Percentiles rank a stretch among this genome's conserved stretches.
These are phyloP conservation scores for Lutjanus campechanus DNA, from an alignment of 2,797 vertebrate genomes.

Conservation along the genomic window DNA sequence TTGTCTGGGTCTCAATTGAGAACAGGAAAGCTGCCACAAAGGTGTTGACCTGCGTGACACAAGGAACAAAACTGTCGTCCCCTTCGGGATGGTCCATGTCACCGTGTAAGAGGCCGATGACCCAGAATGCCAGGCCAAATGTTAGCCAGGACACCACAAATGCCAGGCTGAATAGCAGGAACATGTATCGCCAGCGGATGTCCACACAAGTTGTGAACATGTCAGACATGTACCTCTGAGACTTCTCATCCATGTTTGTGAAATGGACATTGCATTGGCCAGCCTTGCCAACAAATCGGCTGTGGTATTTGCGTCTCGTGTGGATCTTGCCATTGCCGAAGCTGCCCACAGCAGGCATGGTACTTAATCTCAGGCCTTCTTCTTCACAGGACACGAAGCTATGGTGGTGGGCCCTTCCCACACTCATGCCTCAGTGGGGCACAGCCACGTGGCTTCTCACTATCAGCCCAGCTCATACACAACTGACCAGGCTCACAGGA, in stretches of 20 bases:
- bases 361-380: constrained; percentile 91
- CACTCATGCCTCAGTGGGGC: constrained; percentile 90
- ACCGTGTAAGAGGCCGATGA: constrained; percentile 92
- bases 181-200: constrained; percentile 97
- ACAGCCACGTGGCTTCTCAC: constrained; percentile 62
- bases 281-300: constrained; percentile 94
- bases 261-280: constrained; percentile 97
- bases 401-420: constrained; percentile 90
- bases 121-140: constrained; percentile 93
- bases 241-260: constrained; percentile 96
- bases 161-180: constrained; percentile 92
- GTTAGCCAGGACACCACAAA: constrained; percentile 94
- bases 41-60: constrained; percentile 92
- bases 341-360: constrained; percentile 93
- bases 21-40: constrained; percentile 96
- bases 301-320: constrained; percentile 91
- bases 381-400: constrained; percentile 93
- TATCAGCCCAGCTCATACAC: constrained; percentile 65
- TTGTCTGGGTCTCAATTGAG: constrained; percentile 97
- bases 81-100: constrained; percentile 87
- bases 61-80: constrained; percentile 89
- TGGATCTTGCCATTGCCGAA: constrained; percentile 97
- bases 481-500: constrained; percentile 51
- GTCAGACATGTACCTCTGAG: constrained; percentile 95
- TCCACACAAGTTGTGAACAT: constrained; percentile 98